Percentiles rank a stretch among this genome's conserved stretches.
phyloP scores from a whole-genome alignment of 2,797 vertebrate species.

The Lutjanus campechanus region DNA sequence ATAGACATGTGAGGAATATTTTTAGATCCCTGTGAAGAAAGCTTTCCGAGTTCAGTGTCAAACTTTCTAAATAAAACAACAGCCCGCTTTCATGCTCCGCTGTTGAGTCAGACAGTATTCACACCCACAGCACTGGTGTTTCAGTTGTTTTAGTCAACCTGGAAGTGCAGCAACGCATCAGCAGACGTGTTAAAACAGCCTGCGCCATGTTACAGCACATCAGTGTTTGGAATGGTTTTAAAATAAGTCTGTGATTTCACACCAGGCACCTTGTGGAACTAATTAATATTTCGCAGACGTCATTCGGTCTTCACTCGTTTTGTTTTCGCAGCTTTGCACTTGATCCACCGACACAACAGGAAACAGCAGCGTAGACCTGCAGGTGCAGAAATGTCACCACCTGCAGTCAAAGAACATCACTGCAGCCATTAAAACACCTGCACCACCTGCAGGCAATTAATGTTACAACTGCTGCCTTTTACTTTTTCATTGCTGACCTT shows the following conservation, averaged over 20 bases:
- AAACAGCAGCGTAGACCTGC: not conserved
- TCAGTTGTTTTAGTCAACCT: conserved; percentile 10
- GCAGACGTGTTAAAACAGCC: conserved; percentile 19
- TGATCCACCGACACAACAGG: not conserved
- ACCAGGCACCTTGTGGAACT: not conserved
- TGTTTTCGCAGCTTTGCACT: not conserved
- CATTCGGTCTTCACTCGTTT: not conserved
- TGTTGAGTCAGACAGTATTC: conserved; percentile 15
- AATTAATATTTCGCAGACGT: conserved; percentile 1
- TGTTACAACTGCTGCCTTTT: not conserved
- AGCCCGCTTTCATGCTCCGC: not conserved
- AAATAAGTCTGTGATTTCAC: conserved; percentile 34
- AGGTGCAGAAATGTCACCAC: not conserved
- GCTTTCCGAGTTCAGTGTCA: not conserved
- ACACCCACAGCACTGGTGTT: conserved; percentile 11
- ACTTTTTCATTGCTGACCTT: not conserved
- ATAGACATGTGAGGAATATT: conserved; percentile 39
- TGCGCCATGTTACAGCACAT: not conserved
- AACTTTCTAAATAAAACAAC: conserved; percentile 30
- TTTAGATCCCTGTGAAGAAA: conserved; percentile 27
- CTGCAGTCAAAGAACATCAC: not conserved
- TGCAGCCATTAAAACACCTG: not conserved
- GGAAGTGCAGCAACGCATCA: conserved; percentile 10
- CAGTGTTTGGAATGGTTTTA: not conserved
- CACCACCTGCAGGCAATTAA: not conserved